Evolutionary conservation across 2,113 vertebrate species (phyloP).

Genomic region (Thamnaconus septentrionalis): DNA sequence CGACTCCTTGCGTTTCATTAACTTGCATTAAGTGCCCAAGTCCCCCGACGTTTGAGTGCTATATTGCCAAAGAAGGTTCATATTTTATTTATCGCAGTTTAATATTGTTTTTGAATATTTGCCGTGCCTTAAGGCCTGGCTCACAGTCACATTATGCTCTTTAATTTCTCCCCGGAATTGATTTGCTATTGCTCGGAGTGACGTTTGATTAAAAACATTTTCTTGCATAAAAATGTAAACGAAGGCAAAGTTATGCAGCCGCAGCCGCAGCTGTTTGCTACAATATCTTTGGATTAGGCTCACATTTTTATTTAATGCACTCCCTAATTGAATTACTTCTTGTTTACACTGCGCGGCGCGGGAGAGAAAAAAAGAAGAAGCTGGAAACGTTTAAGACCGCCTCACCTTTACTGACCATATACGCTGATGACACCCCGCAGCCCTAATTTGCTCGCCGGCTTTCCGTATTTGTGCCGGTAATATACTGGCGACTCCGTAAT

Average conservation of each 20-base stretch:
- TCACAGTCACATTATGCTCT: constrained; percentile 60
- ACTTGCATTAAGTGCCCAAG: constrained; percentile 70
- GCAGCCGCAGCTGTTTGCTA: constrained; percentile 39
- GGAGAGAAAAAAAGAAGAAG: background rate
- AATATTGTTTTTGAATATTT: constrained; percentile 80
- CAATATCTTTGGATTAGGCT: constrained; percentile 58
- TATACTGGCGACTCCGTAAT: constrained; percentile 64
- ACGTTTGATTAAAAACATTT: constrained; percentile 70
- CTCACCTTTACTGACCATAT: constrained; percentile 62
- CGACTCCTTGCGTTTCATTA: constrained; percentile 72
- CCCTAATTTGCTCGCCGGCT: constrained; percentile 49
- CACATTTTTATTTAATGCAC: constrained; percentile 42
- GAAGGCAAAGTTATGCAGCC: constrained; percentile 39
- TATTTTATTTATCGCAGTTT: constrained; percentile 78
- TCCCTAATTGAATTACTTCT: constrained; percentile 60
- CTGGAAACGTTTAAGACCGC: constrained; percentile 26
- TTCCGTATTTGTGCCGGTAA: constrained; percentile 58
- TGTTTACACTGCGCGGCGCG: constrained; percentile 46
- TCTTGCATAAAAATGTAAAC: constrained; percentile 64
- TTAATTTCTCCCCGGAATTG: constrained; percentile 75
- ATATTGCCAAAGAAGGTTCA: constrained; percentile 76
- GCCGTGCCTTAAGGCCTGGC: constrained; percentile 67
- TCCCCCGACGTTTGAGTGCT: constrained; percentile 63
- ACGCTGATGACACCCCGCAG: constrained; percentile 37
- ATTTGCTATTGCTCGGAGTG: constrained; percentile 62